Base-by-base conservation (phyloP, 2,888 invertebrate species). In the Ophraella communa region DNA sequence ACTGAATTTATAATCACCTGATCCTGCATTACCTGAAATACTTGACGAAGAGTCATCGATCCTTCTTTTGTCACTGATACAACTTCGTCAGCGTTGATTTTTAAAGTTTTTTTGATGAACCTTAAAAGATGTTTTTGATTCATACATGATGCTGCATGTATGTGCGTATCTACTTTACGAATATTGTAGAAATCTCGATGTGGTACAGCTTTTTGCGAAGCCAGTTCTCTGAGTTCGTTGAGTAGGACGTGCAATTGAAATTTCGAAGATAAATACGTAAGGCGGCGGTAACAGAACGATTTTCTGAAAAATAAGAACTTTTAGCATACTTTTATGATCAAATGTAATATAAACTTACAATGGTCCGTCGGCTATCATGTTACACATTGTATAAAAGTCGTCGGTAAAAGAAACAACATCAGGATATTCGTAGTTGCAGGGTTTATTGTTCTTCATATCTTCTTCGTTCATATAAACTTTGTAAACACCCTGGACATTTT, bases 181-280 rank as follows among this genome's bases (percentile, higher is more conserved):
- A 98, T 98, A 79, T 99, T 99, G 82, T 99, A 99, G 84, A 99
- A 99, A 84, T 99, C 99, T 58, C 99, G 85, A 82, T 99, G 99
- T 0, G 98, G 96, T 55, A 99, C 97, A 2, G 95, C 94, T 82
- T 98, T 99, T 85, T 99, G 98, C 54, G 95, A 96, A 24, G 97
- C 96, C 59, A 98, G 86, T 80, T 99, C 99, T 5, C 96, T 87
- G 62, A 98, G 86, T 82, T 99, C 99, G 83, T 99, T 99, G 54
- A 99, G 85, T 33, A 99, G 84, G 27, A 95, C 95, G 83, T 99
- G 98, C 66, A 99, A 87, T 83, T 98, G 97, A 84, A 93, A 99
- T 84, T 98, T 98, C 60, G 96, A 95, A 11, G 96, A 95, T 70
- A 99, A 86, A 84, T 98, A 99, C 79, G 92, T 93, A 71, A 99